Evolutionary conservation across 92 coral and sea anemone genomes (phyloP).

Genomic region (Zoanthus solanderi): DNA sequence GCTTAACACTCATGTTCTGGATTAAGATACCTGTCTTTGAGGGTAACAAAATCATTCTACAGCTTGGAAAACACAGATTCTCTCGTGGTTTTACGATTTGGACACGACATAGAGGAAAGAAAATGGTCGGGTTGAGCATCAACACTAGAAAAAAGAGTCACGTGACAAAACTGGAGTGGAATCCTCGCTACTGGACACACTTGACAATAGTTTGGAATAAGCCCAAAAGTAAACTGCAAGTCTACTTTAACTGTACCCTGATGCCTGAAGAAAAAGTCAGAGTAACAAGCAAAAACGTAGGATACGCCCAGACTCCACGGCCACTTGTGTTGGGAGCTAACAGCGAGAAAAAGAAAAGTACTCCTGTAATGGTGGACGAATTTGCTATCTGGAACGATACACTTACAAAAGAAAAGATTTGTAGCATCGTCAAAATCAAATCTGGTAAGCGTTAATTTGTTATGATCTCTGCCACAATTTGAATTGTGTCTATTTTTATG

Average conservation of each 20-base stretch:
- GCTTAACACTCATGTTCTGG: slow-evolving; percentile 90
- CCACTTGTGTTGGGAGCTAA: slow-evolving; percentile 87
- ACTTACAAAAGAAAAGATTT: slow-evolving; percentile 61
- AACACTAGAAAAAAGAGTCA: slow-evolving; percentile 61
- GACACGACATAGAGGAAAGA: slow-evolving; percentile 63
- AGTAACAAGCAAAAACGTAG: not conserved
- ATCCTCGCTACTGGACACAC: slow-evolving; percentile 85
- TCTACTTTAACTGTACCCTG: slow-evolving; percentile 86
- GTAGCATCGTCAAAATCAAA: slow-evolving; percentile 65
- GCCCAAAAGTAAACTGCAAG: slow-evolving; percentile 33
- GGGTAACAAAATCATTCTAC: slow-evolving; percentile 82
- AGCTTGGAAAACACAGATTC: slow-evolving; percentile 81
- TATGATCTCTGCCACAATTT: not conserved
- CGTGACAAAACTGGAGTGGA: slow-evolving; percentile 60
- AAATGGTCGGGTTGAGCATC: slow-evolving; percentile 67
- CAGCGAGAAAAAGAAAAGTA: slow-evolving; percentile 76
- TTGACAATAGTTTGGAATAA: slow-evolving; percentile 76
- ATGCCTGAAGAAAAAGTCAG: slow-evolving; percentile 1
- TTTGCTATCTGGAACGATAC: slow-evolving; percentile 91
- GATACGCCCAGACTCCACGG: not conserved
- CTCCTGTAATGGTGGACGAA: slow-evolving; percentile 83
- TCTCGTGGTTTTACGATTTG: slow-evolving; percentile 90
- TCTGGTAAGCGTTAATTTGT: slow-evolving; percentile 69
- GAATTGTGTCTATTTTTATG: not conserved
- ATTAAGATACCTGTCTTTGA: slow-evolving; percentile 73